Percentiles rank a stretch among this genome's conserved stretches.
phyloP scores from a whole-genome alignment of 1,140 invertebrate genomes.

The Lepidurus couesii region DNA sequence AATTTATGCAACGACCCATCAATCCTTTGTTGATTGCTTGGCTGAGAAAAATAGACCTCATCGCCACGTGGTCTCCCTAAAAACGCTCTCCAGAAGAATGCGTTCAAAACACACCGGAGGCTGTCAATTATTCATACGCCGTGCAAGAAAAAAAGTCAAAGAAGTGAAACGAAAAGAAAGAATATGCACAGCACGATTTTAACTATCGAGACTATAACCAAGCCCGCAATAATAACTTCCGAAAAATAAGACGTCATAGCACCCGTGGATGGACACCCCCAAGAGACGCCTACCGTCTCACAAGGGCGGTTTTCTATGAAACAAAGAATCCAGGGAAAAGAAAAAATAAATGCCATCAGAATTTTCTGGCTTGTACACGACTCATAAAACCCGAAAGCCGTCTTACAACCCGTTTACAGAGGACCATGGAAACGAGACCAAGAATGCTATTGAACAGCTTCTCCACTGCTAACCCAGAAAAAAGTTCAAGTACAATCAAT shows the following conservation, averaged over 20 bases:
- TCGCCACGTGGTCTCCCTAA: background rate
- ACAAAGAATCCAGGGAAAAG: background rate
- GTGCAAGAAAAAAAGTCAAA: background rate
- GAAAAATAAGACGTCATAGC: background rate
- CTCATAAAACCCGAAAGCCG: no score
- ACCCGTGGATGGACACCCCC: background rate
- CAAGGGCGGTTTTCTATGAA: background rate
- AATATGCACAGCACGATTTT: background rate
- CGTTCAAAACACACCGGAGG: no score
- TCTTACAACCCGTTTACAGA: background rate
- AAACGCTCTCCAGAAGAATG: background rate
- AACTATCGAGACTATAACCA: background rate
- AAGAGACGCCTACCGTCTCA: background rate
- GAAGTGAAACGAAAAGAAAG: background rate
- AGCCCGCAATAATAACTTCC: background rate
- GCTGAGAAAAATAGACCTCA: background rate
- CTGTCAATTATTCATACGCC: no score
- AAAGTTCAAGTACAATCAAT: background rate
- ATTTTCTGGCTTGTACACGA: background rate
- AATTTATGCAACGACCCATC: slow-evolving; percentile 10
- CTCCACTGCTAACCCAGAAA: background rate
- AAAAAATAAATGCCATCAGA: background rate
- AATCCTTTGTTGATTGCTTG: background rate
- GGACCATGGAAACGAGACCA: background rate
- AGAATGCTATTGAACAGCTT: background rate